Evolutionary conservation across 2,888 invertebrate species (phyloP), one percentile per base, ranked within the genome.

Genomic region (Linyphia triangularis): DNA sequence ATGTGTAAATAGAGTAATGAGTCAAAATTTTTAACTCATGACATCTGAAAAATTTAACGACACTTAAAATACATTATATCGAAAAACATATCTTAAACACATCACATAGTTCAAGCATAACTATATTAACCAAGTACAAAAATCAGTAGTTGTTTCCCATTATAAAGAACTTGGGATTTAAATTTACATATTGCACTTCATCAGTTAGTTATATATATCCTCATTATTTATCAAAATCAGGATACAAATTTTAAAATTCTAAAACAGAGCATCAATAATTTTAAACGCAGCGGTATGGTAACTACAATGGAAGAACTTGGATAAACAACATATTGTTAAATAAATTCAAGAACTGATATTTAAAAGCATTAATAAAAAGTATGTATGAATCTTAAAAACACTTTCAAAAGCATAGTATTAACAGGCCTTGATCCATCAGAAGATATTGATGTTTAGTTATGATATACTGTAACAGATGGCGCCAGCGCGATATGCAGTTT

Each of bases 161-260:
- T 57, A 73, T 26, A 13, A 57, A 51, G 37, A 28, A 77, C 72
- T 70, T 59, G 70, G 59, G 33, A 1, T 63, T 72, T 37, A n/a
- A 78, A 78, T 85, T 73, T 65, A 88, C 65, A 81, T 88, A 88
- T 88, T 88, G 86, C 86, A 88, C 86, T 40, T 85, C 73, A 70
- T 57, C 24, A 72, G 63, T 61, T 59, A 69, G 69, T 79, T 85
- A 51, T n/a, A 51, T 51, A 51, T 51, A 78, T 78, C 85, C 75
- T 75, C 33, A 51, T 51, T n/a, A 51, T 51, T 16, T 63, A 30
- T 75, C 28, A 19, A 85, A 85, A 85, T 70, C 57, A 75, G 40
- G 77, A 67, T 28, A 82, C 69, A 70, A 19, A 51, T 33, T 61
- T 78, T 78, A 85, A 43, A 61, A 72, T 51, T 81, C 24, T 63